A percentile compares a stretch with the other conserved stretches of the same genome.
Conservation (phyloP, 2,113 vertebrate genomes). For the Clarias batrachus region DNA sequence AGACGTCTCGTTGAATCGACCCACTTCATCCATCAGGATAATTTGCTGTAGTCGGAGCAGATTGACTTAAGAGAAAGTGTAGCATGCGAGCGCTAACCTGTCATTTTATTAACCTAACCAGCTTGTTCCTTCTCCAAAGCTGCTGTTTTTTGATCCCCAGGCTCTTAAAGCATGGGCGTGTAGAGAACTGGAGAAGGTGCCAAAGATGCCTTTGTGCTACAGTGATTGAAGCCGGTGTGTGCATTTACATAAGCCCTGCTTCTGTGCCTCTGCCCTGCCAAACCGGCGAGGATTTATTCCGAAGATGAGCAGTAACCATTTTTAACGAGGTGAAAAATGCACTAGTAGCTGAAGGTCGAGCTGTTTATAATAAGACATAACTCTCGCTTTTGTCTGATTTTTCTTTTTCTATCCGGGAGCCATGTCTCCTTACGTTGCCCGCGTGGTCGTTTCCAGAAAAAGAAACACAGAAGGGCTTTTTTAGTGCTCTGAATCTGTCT, state of each 20-base stretch:
- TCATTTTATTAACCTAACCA: conserved; percentile 27
- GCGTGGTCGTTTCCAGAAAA: neutral
- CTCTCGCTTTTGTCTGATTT: neutral
- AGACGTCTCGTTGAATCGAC: conserved; percentile 18
- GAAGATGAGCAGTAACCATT: conserved; percentile 7
- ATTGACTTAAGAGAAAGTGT: conserved; percentile 30
- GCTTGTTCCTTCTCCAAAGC: neutral
- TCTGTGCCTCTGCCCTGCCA: neutral
- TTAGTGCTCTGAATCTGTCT: neutral
- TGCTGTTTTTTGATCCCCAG: conserved; percentile 1
- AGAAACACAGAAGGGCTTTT: neutral
- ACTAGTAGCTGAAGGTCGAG: neutral
- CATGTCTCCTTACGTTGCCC: conserved; percentile 11
- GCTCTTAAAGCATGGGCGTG: neutral
- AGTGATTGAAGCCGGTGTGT: neutral
- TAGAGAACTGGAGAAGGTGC: neutral
- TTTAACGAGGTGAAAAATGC: conserved; percentile 12
- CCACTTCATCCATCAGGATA: conserved; percentile 45
- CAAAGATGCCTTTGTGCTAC: neutral
- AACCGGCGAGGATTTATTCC: neutral
- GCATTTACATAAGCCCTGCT: conserved; percentile 8
- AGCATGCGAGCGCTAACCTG: neutral
- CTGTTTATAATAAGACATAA: neutral
- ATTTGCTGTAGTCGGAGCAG: conserved; percentile 7
- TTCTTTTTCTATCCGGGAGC: neutral